Evolutionary conservation across 2,797 vertebrate species (phyloP).

Genomic region (Danio choprae): DNA sequence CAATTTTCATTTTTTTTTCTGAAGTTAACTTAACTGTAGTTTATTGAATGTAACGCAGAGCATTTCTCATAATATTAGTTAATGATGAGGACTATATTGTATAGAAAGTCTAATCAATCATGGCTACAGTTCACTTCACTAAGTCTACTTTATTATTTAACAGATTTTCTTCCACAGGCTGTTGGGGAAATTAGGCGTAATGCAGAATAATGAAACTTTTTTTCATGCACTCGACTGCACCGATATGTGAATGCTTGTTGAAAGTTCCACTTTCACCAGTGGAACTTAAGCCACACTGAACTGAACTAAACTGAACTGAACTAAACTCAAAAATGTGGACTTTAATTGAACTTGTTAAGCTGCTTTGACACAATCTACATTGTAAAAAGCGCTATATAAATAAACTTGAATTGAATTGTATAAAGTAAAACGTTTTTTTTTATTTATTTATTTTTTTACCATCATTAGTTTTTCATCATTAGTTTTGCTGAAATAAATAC

Average conservation of each 20-base stretch:
- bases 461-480: background rate
- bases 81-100: slow-evolving; percentile 21
- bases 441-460: too few species aligned
- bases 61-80: slow-evolving; percentile 17
- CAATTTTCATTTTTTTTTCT: background rate
- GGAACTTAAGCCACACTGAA: too few species aligned
- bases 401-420: too few species aligned
- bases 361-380: too few species aligned
- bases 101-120: slow-evolving; percentile 28
- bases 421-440: too few species aligned
- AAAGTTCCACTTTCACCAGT: too few species aligned
- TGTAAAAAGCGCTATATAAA: too few species aligned
- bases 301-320: too few species aligned
- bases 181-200: slow-evolving; percentile 14
- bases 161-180: slow-evolving; percentile 42
- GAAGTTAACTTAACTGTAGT: slow-evolving; percentile 10
- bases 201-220: slow-evolving; percentile 26
- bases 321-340: too few species aligned
- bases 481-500: background rate
- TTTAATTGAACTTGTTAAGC: too few species aligned
- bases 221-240: background rate
- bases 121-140: slow-evolving; percentile 23
- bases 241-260: background rate
- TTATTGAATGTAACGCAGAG: background rate
- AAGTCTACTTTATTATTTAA: slow-evolving; percentile 59